A percentile compares a stretch with the other conserved stretches of the same genome.
These are phyloP conservation scores for Pedicia rivosa DNA, from an alignment of 2,888 invertebrate species.

Conservation along the genomic window DNA sequence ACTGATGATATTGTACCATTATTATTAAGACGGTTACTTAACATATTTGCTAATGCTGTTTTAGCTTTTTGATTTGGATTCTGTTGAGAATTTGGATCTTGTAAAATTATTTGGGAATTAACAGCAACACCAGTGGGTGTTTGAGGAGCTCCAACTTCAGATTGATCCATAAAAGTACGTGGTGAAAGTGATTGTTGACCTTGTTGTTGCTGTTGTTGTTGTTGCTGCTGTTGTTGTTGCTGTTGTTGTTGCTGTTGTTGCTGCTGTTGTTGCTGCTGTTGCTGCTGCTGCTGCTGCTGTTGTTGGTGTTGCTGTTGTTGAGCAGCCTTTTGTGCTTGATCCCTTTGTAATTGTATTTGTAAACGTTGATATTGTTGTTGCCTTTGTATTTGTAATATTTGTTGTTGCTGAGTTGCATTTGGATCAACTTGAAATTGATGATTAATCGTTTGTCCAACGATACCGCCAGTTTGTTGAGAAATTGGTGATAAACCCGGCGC, in stretches of 20 bases:
- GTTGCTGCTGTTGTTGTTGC: slow-evolving; percentile 20
- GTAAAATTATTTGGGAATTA: slow-evolving; percentile 9
- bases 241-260: slow-evolving; percentile 16
- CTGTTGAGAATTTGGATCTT: neutral
- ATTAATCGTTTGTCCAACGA: slow-evolving; percentile 6
- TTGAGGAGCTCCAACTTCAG: neutral
- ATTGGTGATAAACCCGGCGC: slow-evolving; percentile 29
- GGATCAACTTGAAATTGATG: slow-evolving; percentile 14
- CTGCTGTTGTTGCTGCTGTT: slow-evolving; percentile 23
- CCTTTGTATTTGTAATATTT: slow-evolving; percentile 14
- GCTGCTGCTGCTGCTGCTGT: slow-evolving; percentile 39
- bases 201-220: slow-evolving; percentile 16
- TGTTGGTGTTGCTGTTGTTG: slow-evolving; percentile 14
- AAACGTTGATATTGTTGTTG: slow-evolving; percentile 18
- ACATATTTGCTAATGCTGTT: slow-evolving; percentile 88
- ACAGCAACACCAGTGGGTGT: slow-evolving; percentile 1
- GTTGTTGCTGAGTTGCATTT: slow-evolving; percentile 14
- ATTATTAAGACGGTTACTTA: slow-evolving; percentile 60
- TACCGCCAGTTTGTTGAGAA: slow-evolving; percentile 13
- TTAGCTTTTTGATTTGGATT: slow-evolving; percentile 66
- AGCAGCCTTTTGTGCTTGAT: slow-evolving; percentile 19
- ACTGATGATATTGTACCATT: slow-evolving; percentile 32
- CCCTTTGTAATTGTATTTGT: slow-evolving; percentile 23
- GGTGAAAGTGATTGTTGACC: slow-evolving; percentile 5
- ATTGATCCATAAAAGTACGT: neutral